These are phyloP conservation scores for Lindbergichthys nudifrons DNA, from an alignment of 2,797 vertebrate species.

Conservation along the genomic window DNA sequence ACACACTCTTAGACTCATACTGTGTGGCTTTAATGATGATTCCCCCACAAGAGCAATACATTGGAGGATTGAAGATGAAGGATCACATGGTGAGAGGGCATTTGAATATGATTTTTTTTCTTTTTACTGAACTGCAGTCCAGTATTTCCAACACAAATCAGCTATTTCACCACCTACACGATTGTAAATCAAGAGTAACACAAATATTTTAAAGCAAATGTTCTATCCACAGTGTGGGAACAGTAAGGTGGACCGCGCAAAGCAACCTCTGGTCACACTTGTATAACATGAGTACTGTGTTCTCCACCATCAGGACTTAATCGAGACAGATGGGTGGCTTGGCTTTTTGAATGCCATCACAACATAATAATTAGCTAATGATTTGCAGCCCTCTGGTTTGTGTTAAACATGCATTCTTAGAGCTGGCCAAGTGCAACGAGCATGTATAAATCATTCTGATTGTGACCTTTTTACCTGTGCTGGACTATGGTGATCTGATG, in stretches of 20 bases:
- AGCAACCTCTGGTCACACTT: constrained; percentile 59
- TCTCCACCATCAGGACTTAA: constrained; percentile 43
- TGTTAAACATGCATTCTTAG: constrained; percentile 5
- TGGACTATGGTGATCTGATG: no score
- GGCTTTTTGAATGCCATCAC: constrained; percentile 45
- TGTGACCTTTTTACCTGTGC: no score
- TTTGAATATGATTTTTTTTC: constrained; percentile 17
- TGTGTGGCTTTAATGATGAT: constrained; percentile 6
- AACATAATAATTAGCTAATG: constrained; percentile 29
- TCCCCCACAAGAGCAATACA: constrained; percentile 19
- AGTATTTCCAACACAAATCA: constrained; percentile 69
- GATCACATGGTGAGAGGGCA: constrained; percentile 23
- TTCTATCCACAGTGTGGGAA: constrained; percentile 65
- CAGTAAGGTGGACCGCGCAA: constrained; percentile 54
- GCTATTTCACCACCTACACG: constrained; percentile 67
- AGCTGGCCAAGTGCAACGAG: background rate
- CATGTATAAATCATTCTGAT: background rate
- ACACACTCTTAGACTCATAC: constrained; percentile 15
- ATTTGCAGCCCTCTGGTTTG: constrained; percentile 18
- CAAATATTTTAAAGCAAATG: constrained; percentile 69
- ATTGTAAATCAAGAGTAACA: constrained; percentile 62
- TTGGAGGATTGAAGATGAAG: constrained; percentile 34
- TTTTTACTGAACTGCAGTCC: constrained; percentile 38
- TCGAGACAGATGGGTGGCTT: constrained; percentile 47
- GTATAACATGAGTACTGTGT: constrained; percentile 43